phyloP scores from a whole-genome alignment of 2,888 invertebrate species.

The Auanema sp. region DNA sequence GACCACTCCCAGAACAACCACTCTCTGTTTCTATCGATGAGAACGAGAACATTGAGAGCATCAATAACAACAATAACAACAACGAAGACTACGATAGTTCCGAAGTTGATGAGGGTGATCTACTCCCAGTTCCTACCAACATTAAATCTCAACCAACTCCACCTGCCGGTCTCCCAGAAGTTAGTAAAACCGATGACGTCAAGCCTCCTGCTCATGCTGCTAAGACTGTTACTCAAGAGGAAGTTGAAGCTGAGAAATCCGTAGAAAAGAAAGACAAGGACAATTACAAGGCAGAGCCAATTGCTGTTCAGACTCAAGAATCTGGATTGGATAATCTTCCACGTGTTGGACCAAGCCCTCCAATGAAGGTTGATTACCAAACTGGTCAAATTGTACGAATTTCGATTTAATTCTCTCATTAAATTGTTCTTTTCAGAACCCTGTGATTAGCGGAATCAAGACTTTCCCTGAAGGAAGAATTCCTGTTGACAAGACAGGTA shows the following conservation, averaged over 20 bases:
- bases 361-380: slow-evolving; percentile 50
- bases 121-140: slow-evolving; percentile 5
- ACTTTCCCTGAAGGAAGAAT: slow-evolving; percentile 18
- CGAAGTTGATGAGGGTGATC: not conserved
- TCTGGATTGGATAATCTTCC: slow-evolving; percentile 29
- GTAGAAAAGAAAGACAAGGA: slow-evolving; percentile 1
- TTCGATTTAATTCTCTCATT: not conserved
- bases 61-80: not conserved
- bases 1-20: slow-evolving; percentile 5
- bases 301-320: slow-evolving; percentile 6
- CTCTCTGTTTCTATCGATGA: slow-evolving; percentile 3
- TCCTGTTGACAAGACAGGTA: too few relatives aligned
- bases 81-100: not conserved
- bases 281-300: slow-evolving; percentile 41
- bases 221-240: slow-evolving; percentile 29
- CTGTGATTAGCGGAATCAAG: slow-evolving; percentile 7
- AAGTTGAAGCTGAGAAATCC: slow-evolving; percentile 19
- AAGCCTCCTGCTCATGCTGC: slow-evolving; percentile 31
- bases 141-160: slow-evolving; percentile 11
- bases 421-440: not conserved
- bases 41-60: not conserved
- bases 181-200: slow-evolving; percentile 1
- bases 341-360: slow-evolving; percentile 51
- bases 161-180: slow-evolving; percentile 12
- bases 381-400: slow-evolving; percentile 27